These are phyloP conservation scores for Phrynocephalus vlangalii DNA, from an alignment of 2,797 vertebrate species.

Conservation along the genomic window DNA sequence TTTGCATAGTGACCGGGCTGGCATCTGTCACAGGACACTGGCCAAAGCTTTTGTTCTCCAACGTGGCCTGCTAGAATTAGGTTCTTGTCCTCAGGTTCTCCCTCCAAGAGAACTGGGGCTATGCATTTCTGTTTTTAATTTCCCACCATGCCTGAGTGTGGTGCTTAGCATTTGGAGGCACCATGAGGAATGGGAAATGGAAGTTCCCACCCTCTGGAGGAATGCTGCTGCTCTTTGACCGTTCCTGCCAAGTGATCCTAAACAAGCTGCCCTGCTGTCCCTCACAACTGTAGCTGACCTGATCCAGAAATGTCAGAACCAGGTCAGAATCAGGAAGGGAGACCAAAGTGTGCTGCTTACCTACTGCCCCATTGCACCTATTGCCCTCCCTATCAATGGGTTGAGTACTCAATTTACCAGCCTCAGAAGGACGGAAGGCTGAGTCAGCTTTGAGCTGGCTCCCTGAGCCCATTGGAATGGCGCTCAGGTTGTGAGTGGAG, in stretches of 20 bases:
- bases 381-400: no score
- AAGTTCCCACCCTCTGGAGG: not conserved
- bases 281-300: not conserved
- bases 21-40: not conserved
- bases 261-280: no score
- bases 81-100: not conserved
- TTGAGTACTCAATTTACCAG: no score
- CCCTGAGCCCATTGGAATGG: no score
- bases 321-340: not conserved
- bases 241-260: not conserved
- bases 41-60: not conserved
- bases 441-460: no score
- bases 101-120: not conserved
- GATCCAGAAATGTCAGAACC: not conserved
- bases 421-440: no score
- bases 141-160: not conserved
- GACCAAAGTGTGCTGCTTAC: no score
- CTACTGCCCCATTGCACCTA: no score
- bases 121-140: not conserved
- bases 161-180: not conserved
- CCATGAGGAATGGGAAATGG: not conserved
- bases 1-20: not conserved
- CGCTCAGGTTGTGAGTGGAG: no score
- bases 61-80: no score
- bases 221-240: not conserved